Evolutionary conservation across 1,140 invertebrate genomes (phyloP).

Genomic region (Delia radicum): DNA sequence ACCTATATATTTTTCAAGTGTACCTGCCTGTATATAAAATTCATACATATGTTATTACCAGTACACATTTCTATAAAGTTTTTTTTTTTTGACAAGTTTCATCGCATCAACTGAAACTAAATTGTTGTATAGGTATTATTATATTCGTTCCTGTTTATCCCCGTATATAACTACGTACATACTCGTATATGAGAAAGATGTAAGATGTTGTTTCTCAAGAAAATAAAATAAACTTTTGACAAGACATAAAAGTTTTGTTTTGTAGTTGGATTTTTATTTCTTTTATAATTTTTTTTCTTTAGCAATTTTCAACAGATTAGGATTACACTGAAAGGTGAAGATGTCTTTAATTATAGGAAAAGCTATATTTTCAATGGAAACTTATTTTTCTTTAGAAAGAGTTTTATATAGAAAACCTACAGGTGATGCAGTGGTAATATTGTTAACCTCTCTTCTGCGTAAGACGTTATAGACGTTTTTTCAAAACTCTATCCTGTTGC

Average conservation of each 20-base stretch:
- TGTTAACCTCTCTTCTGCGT: no score
- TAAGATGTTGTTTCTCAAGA: neutral
- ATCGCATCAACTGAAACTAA: neutral
- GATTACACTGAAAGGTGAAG: neutral
- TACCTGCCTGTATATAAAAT: neutral
- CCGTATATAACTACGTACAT: neutral
- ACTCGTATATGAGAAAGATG: neutral
- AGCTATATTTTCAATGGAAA: no score
- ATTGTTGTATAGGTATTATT: no score
- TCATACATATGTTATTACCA: neutral
- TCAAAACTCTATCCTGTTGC: no score
- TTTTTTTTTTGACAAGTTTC: neutral
- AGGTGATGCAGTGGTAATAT: no score
- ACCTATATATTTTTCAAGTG: no score
- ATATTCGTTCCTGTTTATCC: neutral
- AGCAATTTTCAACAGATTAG: neutral
- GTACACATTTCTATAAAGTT: neutral
- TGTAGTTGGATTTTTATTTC: neutral
- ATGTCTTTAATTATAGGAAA: neutral
- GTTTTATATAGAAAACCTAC: no score
- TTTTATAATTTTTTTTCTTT: neutral
- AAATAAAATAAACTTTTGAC: neutral
- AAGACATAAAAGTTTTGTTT: neutral
- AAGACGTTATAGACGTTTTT: no score
- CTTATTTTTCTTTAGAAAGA: neutral